These are phyloP conservation scores for Choristoneura fumiferana DNA, from an alignment of 1,140 invertebrate genomes.

Conservation along the genomic window DNA sequence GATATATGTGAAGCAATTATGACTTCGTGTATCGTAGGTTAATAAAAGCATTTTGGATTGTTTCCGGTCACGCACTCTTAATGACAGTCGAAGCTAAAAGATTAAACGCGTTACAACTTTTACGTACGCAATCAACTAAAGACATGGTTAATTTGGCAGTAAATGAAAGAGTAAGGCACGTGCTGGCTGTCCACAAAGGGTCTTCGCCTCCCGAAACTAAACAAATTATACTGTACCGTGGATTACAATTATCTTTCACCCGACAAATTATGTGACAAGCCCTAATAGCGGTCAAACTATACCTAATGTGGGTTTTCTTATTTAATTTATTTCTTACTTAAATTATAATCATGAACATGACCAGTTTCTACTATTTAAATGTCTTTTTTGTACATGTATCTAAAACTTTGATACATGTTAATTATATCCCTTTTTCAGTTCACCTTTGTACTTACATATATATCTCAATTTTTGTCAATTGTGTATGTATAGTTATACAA, in stretches of 20 bases:
- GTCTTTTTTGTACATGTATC: too few relatives aligned
- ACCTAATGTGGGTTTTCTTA: too few relatives aligned
- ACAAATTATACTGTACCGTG: background rate
- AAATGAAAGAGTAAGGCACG: background rate
- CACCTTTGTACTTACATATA: too few relatives aligned
- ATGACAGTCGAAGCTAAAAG: slow-evolving; percentile 10
- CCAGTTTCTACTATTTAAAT: too few relatives aligned
- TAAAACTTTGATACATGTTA: too few relatives aligned
- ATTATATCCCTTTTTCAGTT: too few relatives aligned
- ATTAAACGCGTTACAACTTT: background rate
- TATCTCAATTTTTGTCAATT: too few relatives aligned
- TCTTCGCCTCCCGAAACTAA: slow-evolving; percentile 4
- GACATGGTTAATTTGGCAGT: slow-evolving; percentile 1
- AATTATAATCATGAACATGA: too few relatives aligned
- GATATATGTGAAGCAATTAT: too few relatives aligned
- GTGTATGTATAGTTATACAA: too few relatives aligned
- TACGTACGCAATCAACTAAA: background rate
- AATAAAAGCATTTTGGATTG: background rate
- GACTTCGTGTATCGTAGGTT: background rate
- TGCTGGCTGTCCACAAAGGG: background rate
- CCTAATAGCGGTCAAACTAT: background rate
- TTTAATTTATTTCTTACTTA: too few relatives aligned
- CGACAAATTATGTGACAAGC: background rate
- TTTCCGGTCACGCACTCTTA: slow-evolving; percentile 7
- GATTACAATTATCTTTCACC: background rate